Conservation (phyloP, 2,797 vertebrate genomes). For the Sebastes diploproa region DNA sequence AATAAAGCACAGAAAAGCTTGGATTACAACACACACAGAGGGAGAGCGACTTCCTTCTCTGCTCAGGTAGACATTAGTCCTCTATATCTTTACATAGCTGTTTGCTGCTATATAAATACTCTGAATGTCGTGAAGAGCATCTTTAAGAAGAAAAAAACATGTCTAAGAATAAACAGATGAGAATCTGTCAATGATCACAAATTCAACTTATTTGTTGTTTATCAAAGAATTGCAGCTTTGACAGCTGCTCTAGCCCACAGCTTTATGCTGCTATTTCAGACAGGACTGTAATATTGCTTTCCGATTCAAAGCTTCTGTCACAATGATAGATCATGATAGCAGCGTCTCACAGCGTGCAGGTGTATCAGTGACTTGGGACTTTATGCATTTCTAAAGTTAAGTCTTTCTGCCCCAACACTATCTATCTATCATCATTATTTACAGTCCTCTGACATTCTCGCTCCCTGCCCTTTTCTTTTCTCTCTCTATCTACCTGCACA, state of each 20-base stretch:
- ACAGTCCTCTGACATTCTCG: conserved; percentile 3
- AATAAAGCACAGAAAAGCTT: neutral
- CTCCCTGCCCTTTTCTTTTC: conserved; percentile 8
- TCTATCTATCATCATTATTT: conserved; percentile 50
- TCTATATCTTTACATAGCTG: neutral
- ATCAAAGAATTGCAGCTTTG: neutral
- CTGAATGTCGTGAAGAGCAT: neutral
- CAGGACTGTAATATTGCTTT: conserved; percentile 21
- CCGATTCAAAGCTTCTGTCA: conserved; percentile 30
- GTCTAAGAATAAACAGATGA: neutral
- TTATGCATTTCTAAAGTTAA: conserved; percentile 45
- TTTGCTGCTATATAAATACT: neutral
- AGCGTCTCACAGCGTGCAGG: conserved; percentile 25
- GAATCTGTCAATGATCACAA: neutral
- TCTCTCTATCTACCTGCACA: conserved; percentile 21
- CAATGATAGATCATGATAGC: conserved; percentile 29
- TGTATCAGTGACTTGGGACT: conserved; percentile 33
- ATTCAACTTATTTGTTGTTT: neutral
- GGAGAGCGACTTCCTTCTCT: neutral
- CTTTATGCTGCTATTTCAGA: conserved; percentile 8
- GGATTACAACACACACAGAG: neutral
- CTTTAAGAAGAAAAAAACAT: neutral
- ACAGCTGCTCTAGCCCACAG: neutral
- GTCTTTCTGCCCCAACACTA: conserved; percentile 16
- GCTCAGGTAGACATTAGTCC: neutral